Evolutionary conservation across 2,797 vertebrate genomes (phyloP).

Genomic region (Aythya fuligula): DNA sequence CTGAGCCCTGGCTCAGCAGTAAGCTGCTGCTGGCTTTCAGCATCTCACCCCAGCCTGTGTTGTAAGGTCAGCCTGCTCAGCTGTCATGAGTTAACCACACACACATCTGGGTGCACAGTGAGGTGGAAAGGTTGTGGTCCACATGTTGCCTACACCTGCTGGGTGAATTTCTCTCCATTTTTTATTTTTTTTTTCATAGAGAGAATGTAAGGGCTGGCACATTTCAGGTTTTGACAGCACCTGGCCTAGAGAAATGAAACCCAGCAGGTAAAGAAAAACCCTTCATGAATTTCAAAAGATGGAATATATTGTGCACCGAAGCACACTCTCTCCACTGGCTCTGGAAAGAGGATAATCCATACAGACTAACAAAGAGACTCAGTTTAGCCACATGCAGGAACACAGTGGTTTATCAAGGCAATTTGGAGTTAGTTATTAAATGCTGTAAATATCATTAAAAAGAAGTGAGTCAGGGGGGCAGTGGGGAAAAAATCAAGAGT

Average conservation of each 20-base stretch:
- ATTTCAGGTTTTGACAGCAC: conserved; percentile 31
- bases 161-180: neutral
- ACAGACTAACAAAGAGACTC: neutral
- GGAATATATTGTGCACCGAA: neutral
- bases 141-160: neutral
- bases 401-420: neutral
- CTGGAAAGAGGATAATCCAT: neutral
- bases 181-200: neutral
- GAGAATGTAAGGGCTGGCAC: neutral
- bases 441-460: neutral
- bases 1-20: neutral
- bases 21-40: neutral
- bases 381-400: neutral
- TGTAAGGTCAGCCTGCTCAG: neutral
- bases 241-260: conserved; percentile 26
- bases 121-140: neutral
- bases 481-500: neutral
- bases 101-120: neutral
- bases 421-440: conserved; percentile 29
- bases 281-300: neutral
- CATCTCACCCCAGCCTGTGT: neutral
- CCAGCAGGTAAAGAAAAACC: conserved; percentile 31
- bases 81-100: neutral
- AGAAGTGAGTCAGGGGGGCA: neutral
- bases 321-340: neutral